phyloP scores from a whole-genome alignment of 2,113 vertebrate genomes.

The Nothocercus julius region DNA sequence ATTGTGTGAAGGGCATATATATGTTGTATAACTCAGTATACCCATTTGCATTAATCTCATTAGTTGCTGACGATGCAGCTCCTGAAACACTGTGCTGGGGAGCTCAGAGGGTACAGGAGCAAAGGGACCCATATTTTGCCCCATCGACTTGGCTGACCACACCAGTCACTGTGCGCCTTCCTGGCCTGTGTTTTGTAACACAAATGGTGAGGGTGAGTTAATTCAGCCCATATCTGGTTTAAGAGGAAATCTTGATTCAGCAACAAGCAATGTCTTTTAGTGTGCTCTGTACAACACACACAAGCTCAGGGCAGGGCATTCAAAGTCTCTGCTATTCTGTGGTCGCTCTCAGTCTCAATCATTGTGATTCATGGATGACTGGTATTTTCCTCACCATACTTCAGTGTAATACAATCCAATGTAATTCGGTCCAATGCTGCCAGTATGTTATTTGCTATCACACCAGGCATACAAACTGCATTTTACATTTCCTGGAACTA shows the following conservation, averaged over 20 bases:
- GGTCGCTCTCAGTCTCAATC: not conserved
- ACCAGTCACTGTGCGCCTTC: accelerated
- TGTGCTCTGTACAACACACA: not conserved
- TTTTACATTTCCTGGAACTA: not conserved
- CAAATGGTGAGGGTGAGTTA: not conserved
- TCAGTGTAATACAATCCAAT: not conserved
- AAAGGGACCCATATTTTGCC: not conserved
- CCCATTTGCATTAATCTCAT: slow-evolving; percentile 56
- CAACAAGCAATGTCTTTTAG: not conserved
- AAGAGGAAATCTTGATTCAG: not conserved
- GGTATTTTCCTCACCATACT: not conserved
- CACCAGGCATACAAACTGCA: not conserved
- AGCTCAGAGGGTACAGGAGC: accelerated
- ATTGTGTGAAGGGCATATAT: slow-evolving; percentile 68
- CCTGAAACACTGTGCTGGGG: not conserved
- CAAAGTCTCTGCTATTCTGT: not conserved
- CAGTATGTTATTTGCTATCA: not conserved
- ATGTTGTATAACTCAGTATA: slow-evolving; percentile 8
- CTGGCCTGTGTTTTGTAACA: not conserved
- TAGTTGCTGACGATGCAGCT: slow-evolving; percentile 12
- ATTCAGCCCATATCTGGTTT: not conserved
- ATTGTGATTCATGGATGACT: not conserved
- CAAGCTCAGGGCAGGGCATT: not conserved
- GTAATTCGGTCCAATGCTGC: not conserved
- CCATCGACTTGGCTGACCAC: not conserved